Evolutionary conservation across 2,797 vertebrate species (phyloP).

Genomic region (Apogon hyalosoma): DNA sequence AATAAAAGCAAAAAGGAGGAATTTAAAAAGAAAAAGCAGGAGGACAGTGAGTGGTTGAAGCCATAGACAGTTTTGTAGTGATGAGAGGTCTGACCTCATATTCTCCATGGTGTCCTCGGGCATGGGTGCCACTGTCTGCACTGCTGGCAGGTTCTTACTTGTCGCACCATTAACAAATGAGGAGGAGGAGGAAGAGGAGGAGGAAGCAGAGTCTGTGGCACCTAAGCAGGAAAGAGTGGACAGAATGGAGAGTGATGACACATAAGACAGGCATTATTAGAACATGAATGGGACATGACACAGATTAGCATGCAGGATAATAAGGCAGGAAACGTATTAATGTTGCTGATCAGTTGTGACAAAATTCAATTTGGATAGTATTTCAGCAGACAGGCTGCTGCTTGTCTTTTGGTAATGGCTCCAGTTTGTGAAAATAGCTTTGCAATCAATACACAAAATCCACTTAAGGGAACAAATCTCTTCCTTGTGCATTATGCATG

Average conservation of each 20-base stretch:
- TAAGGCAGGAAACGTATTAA: slow-evolving; percentile 42
- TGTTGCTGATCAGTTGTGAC: slow-evolving; percentile 17
- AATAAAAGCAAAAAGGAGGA: slow-evolving; percentile 46
- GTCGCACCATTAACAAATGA: slow-evolving; percentile 99
- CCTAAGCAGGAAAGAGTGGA: slow-evolving; percentile 77
- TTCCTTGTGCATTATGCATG: slow-evolving; percentile 60
- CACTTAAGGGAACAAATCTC: slow-evolving; percentile 47
- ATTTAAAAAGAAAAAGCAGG: slow-evolving; percentile 32
- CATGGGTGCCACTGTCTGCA: slow-evolving; percentile 98
- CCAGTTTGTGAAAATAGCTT: slow-evolving; percentile 66
- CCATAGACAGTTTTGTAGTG: slow-evolving; percentile 19
- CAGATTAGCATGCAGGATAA: slow-evolving; percentile 26
- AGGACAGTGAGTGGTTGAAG: slow-evolving; percentile 50
- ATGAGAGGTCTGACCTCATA: slow-evolving; percentile 89
- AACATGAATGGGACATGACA: slow-evolving; percentile 16
- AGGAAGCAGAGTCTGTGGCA: slow-evolving; percentile 96
- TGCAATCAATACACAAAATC: slow-evolving; percentile 72
- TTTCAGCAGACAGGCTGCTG: slow-evolving; percentile 52
- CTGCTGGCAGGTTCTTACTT: slow-evolving; percentile 98
- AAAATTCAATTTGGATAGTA: slow-evolving; percentile 60
- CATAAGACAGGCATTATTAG: slow-evolving; percentile 4
- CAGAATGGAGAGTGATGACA: slow-evolving; percentile 14
- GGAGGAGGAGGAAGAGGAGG: slow-evolving; percentile 96
- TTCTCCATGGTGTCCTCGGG: slow-evolving; percentile 98
- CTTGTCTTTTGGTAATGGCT: slow-evolving; percentile 62